Base-by-base conservation (phyloP, 2,113 vertebrate genomes). In the Eolophus roseicapilla region DNA sequence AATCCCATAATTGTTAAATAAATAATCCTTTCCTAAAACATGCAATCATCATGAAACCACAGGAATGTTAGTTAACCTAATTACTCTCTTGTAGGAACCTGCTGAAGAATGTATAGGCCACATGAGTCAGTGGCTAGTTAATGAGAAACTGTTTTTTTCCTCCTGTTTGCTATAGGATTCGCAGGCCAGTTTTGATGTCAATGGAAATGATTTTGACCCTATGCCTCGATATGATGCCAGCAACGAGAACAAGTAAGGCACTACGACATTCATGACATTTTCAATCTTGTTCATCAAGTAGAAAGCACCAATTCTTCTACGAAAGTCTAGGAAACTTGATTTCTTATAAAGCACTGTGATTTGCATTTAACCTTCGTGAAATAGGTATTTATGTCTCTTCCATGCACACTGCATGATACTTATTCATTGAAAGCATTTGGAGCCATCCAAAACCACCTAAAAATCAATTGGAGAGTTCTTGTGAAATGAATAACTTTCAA, bases 231-330 rank as follows among this genome's bases (percentile, higher is more conserved):
- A 99, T 4, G 99, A 99, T 69, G 99, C 99, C 94, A 99, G 98
- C 98, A 99, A 99, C 6, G 99, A 99, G 96, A 99, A 99, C 99
- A 99, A 99, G 99, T 99, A 99, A 99, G 99, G 53, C 84, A 28
- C 75, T 95, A 27, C 77, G 65, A 77, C 68, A 59, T 77, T 70
- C 11, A 52, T 90, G 71, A 55, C 39, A 63, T 73, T 88, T 95
- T 83, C n/a, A 43, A 8, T 83, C 11, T 35, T 68, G 44, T 77
- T 74, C 10, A 2, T 57, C 43, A 78, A 28, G 12, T 39, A 84
- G 68, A 94, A 80, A 67, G 46, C 83, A 86, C 19, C 15, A 59
- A 6, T 94, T 95, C 19, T 70, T 49, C 41, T 69, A 2, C 20
- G 13, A 75, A 82, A 63, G 31, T 60, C 33, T 59, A 46, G 17